These are phyloP conservation scores for Trialeurodes vaporariorum DNA, from an alignment of 1,140 invertebrate species.

Conservation along the genomic window DNA sequence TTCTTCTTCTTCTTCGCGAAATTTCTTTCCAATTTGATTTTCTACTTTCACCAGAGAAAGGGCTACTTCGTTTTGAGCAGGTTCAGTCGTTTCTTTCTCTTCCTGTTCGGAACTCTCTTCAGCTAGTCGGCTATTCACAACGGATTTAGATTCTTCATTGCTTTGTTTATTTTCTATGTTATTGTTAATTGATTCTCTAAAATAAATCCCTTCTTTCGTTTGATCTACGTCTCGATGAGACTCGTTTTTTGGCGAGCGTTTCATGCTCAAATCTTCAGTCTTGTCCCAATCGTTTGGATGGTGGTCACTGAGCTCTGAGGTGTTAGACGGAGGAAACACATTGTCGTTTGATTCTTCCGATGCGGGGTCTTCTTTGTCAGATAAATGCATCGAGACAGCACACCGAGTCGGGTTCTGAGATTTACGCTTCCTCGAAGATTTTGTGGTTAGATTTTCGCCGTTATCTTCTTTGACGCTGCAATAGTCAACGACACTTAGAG, in stretches of 20 bases:
- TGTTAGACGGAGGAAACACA: neutral
- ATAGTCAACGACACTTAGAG: conserved; percentile 42
- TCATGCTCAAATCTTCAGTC: neutral
- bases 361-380: conserved; percentile 14
- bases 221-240: too few relatives aligned
- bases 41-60: conserved; percentile 10
- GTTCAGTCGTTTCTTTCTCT: neutral
- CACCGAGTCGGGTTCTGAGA: conserved; percentile 82
- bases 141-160: conserved; percentile 5
- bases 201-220: neutral
- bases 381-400: conserved; percentile 38
- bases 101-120: neutral
- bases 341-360: neutral
- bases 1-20: conserved; percentile 19
- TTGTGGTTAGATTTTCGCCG: conserved; percentile 28
- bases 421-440: conserved; percentile 61
- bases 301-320: neutral
- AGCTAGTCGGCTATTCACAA: neutral
- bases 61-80: neutral
- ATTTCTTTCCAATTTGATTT: conserved; percentile 18
- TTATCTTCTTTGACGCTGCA: conserved; percentile 40
- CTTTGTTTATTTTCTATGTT: neutral
- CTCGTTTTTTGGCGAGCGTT: conserved; percentile 10
- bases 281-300: neutral
- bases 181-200: neutral